These are phyloP conservation scores for Apus apus DNA, from an alignment of 2,113 vertebrate species.

Conservation along the genomic window DNA sequence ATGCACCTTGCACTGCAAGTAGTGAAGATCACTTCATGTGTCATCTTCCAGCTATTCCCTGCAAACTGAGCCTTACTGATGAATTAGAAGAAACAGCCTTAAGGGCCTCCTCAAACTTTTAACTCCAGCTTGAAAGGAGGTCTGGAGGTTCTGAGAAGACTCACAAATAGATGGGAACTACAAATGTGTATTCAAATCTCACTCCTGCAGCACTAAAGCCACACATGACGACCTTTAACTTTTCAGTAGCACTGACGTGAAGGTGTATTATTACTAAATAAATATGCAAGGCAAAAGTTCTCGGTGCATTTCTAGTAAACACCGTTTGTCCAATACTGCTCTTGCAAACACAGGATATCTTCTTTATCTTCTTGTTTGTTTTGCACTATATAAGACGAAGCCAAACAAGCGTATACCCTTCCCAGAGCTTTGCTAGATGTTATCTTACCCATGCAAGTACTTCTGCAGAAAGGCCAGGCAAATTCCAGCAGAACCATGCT, in stretches of 20 bases:
- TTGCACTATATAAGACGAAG: conserved; percentile 1
- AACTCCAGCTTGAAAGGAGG: not conserved
- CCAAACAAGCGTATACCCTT: conserved; percentile 34
- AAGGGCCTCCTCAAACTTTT: not conserved
- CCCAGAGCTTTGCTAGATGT: conserved; percentile 55
- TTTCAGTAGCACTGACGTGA: not conserved
- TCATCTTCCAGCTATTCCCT: not conserved
- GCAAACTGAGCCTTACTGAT: not conserved
- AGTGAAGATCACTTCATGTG: not conserved
- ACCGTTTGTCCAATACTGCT: not conserved
- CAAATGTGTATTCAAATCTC: not conserved
- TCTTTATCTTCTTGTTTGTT: conserved; percentile 57
- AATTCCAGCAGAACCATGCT: conserved; percentile 20
- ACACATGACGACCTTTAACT: not conserved
- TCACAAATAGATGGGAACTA: not conserved
- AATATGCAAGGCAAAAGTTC: conserved; percentile 36
- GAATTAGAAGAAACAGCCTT: not conserved
- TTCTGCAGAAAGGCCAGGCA: conserved; percentile 11
- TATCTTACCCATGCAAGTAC: conserved; percentile 2
- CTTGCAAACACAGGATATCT: conserved; percentile 38
- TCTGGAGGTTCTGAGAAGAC: not conserved
- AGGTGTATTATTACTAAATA: conserved; percentile 12
- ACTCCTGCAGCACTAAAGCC: not conserved
- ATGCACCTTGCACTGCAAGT: not conserved
- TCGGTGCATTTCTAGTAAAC: conserved; percentile 25